phyloP scores from a whole-genome alignment of 2,113 vertebrate species.

The Apistogramma diplotaenia region DNA sequence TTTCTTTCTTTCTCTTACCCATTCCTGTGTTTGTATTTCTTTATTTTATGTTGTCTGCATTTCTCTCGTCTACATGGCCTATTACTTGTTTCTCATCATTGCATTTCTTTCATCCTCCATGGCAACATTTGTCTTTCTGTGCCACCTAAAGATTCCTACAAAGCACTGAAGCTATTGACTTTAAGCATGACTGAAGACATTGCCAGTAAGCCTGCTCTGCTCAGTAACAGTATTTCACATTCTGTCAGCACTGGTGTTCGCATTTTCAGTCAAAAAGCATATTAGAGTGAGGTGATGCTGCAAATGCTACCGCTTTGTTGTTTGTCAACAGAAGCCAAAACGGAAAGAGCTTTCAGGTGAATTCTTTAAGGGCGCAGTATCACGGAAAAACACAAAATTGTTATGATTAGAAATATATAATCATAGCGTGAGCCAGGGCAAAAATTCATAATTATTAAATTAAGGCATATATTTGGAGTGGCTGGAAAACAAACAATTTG shows the following conservation, averaged over 20 bases:
- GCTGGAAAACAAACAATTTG: slow-evolving; percentile 7
- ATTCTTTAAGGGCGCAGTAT: background rate
- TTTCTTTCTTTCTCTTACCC: background rate
- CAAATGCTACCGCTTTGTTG: slow-evolving; percentile 49
- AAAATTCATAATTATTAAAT: slow-evolving; percentile 12
- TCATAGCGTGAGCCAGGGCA: background rate
- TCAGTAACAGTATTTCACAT: slow-evolving; percentile 49
- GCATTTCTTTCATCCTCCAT: slow-evolving; percentile 26
- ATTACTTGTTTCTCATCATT: slow-evolving; percentile 14
- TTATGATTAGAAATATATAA: background rate
- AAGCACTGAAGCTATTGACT: slow-evolving; percentile 39
- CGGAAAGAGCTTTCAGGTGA: slow-evolving; percentile 29
- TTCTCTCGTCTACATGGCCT: background rate
- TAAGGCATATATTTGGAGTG: background rate
- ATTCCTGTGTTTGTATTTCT: slow-evolving; percentile 18
- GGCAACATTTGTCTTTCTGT: slow-evolving; percentile 30
- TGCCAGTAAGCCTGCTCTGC: slow-evolving; percentile 32
- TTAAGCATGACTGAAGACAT: slow-evolving; percentile 47
- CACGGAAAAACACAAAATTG: background rate
- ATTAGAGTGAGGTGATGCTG: slow-evolving; percentile 52
- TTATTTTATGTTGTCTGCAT: slow-evolving; percentile 4
- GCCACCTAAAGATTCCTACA: slow-evolving; percentile 24
- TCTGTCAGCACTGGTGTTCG: slow-evolving; percentile 34
- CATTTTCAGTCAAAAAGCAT: slow-evolving; percentile 59
- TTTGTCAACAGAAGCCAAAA: slow-evolving; percentile 42